phyloP scores from a whole-genome alignment of 1,140 invertebrate species.

The Drosophila kohkoa region DNA sequence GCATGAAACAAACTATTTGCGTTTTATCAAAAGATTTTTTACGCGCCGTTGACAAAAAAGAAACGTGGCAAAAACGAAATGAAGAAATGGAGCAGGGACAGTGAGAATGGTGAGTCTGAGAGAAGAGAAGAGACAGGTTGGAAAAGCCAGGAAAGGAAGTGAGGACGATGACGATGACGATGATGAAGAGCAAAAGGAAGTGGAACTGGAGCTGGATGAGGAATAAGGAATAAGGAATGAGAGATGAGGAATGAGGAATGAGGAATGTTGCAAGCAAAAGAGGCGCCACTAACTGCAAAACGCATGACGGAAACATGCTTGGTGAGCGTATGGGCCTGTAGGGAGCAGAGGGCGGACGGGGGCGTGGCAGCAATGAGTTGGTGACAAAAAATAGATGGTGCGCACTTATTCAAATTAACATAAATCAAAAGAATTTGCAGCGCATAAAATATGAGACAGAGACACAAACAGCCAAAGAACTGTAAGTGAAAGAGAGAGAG shows the following conservation, averaged over 20 bases:
- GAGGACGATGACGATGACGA: slow-evolving; percentile 47
- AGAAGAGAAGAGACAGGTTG: slow-evolving; percentile 22
- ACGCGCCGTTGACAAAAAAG: slow-evolving; percentile 51
- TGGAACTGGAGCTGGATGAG: slow-evolving; percentile 11
- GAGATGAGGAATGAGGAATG: neutral
- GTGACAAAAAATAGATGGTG: slow-evolving; percentile 65
- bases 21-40: slow-evolving; percentile 61
- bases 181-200: slow-evolving; percentile 51
- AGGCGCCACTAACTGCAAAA: slow-evolving; percentile 40
- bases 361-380: slow-evolving; percentile 41
- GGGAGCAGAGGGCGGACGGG: neutral
- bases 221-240: neutral
- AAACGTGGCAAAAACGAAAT: slow-evolving; percentile 39
- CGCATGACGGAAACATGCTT: slow-evolving; percentile 54
- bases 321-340: slow-evolving; percentile 23
- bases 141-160: slow-evolving; percentile 43
- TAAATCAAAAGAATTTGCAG: slow-evolving; percentile 72
- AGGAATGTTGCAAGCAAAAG: slow-evolving; percentile 6
- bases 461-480: neutral
- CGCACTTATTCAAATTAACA: slow-evolving; percentile 75
- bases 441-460: slow-evolving; percentile 52
- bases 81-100: slow-evolving; percentile 35
- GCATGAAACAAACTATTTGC: slow-evolving; percentile 58
- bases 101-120: neutral
- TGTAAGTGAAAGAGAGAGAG: neutral